Evolutionary conservation across 2,113 vertebrate genomes (phyloP).

Genomic region (Ceyx melanurus): DNA sequence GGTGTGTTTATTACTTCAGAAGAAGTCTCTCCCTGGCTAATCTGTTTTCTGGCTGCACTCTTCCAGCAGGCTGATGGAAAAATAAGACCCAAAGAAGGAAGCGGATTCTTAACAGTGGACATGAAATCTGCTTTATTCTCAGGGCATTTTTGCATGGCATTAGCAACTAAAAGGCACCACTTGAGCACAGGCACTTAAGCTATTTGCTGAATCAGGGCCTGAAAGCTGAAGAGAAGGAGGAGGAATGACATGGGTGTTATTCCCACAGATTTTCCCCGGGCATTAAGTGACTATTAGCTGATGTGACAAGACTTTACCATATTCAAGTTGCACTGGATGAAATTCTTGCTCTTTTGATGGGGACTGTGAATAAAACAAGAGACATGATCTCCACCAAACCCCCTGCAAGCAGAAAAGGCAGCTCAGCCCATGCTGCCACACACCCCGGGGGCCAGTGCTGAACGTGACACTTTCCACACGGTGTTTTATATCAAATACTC

Average conservation of each 20-base stretch:
- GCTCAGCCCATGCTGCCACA: not conserved
- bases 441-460: not conserved
- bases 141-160: conserved; percentile 27
- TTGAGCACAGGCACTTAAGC: not conserved
- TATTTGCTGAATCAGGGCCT: conserved; percentile 39
- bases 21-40: not conserved
- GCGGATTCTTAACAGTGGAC: not conserved
- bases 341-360: not conserved
- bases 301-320: not conserved
- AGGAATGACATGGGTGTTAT: not conserved
- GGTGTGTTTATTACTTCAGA: not conserved
- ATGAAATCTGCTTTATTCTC: conserved; percentile 32
- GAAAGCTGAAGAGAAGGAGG: conserved; percentile 2
- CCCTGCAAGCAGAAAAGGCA: not conserved
- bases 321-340: not conserved
- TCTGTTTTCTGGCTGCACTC: conserved; percentile 23
- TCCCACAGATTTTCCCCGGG: conserved; percentile 1
- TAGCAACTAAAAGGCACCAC: conserved; percentile 34
- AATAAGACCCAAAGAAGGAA: conserved; percentile 45
- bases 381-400: not conserved
- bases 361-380: not conserved
- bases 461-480: not conserved
- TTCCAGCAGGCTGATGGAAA: conserved; percentile 21
- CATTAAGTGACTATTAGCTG: not conserved
- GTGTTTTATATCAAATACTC: not conserved